Base-by-base conservation (phyloP, 2,113 vertebrate species). In the Rafetus swinhoei region DNA sequence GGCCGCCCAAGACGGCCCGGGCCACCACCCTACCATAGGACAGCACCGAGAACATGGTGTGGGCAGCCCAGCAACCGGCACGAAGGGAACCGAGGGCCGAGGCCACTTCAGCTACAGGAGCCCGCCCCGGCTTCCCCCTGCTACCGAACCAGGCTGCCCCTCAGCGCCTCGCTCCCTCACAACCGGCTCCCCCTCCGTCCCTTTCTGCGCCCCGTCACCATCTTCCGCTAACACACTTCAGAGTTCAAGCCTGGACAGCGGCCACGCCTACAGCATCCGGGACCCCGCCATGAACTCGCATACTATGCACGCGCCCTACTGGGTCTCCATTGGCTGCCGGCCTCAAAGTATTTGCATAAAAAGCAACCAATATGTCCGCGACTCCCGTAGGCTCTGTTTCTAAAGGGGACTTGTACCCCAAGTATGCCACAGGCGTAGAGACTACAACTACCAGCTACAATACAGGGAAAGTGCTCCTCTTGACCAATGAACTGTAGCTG, bases 21-120 rank as follows among this genome's bases (percentile, higher is more conserved):
- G 99, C 99, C 95, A 99, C 99, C 97, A 99, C 98, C 98, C 99
- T 98, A 96, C 99, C 99, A 97, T 99, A 99, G 56, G 99, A 99
- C 79, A 99, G 98, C 96, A 99, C 99, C 92, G 99, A 99, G 98
- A 99, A 99, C 99, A 99, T 99, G 98, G 97, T 97, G 98, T 94
- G 98, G 97, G 97, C 95, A 93, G 96, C 96, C 92, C 97, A 94
- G 90, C 94, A 94, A 95, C 97, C 86, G 92, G 83, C 96, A 79
- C 85, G 88, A 93, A 91, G 95, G 95, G 86, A 95, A 81, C 88
- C 92, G 95, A 87, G 35, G 92, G 93, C 84, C 93, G 96, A 90
- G 96, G 90, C 93, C 96, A 88, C 94, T 89, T 87, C 83, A 5
- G 32, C 54, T 57, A 84, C 79, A 72, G 88, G 94, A 69, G 81